A percentile compares a stretch with the other conserved stretches of the same genome.
phyloP scores from a whole-genome alignment of 2,888 invertebrate genomes.

The Brachynemurus nebulosus region DNA sequence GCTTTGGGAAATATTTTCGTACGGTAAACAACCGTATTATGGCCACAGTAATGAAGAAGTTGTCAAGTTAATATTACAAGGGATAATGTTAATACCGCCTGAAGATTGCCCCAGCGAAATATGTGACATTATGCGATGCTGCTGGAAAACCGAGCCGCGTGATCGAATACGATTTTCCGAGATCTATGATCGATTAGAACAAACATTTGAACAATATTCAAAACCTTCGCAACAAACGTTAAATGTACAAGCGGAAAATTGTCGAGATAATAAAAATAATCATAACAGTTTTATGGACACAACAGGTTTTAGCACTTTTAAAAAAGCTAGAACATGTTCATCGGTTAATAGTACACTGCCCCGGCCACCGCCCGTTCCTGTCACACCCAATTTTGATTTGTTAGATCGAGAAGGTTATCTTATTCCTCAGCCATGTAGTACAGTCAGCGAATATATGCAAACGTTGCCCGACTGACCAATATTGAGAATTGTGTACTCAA shows the following conservation, averaged over 20 bases:
- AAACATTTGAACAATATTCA: slow-evolving; percentile 21
- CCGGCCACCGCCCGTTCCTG: slow-evolving; percentile 39
- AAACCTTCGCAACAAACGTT: no score
- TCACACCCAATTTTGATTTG: slow-evolving; percentile 29
- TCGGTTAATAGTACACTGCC: slow-evolving; percentile 25
- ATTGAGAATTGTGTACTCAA: no score
- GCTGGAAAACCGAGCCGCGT: slow-evolving; percentile 69
- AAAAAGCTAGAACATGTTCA: background rate
- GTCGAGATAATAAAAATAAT: no score
- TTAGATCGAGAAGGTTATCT: slow-evolving; percentile 56
- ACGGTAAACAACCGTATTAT: slow-evolving; percentile 86
- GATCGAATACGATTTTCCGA: slow-evolving; percentile 60
- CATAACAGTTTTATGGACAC: background rate
- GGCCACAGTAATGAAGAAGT: slow-evolving; percentile 82
- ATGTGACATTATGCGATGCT: slow-evolving; percentile 60
- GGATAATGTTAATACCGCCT: slow-evolving; percentile 65
- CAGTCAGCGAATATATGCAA: slow-evolving; percentile 29
- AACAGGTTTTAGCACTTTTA: background rate
- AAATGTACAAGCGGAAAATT: no score
- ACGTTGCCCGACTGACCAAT: slow-evolving; percentile 27
- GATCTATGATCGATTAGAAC: slow-evolving; percentile 49
- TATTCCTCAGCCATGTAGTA: slow-evolving; percentile 35
- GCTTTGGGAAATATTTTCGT: slow-evolving; percentile 87
- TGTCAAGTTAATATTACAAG: slow-evolving; percentile 63
- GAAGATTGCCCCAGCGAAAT: slow-evolving; percentile 61